These are phyloP conservation scores for Meteorus colon DNA, from an alignment of 2,888 invertebrate genomes.

Conservation along the genomic window DNA sequence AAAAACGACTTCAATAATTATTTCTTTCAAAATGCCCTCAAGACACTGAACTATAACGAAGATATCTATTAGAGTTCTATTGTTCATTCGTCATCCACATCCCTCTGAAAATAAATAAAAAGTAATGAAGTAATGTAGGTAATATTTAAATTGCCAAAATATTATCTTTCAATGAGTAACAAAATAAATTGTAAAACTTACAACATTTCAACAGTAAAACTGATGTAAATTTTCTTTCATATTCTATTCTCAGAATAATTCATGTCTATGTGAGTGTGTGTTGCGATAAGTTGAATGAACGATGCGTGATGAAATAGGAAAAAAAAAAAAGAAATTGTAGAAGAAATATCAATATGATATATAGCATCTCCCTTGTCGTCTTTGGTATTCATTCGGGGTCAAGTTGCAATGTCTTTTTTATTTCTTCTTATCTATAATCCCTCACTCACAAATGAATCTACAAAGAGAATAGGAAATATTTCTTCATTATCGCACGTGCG, in stretches of 20 bases:
- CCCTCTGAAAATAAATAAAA: neutral
- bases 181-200: too few species aligned
- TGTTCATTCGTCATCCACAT: neutral
- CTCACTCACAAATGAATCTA: neutral
- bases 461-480: neutral
- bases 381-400: constrained; percentile 10
- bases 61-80: too few species aligned
- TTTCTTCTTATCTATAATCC: constrained; percentile 6
- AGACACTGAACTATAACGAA: too few species aligned
- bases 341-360: constrained; percentile 7
- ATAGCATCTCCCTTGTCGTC: neutral
- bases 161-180: too few species aligned
- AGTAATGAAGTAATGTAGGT: neutral
- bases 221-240: constrained; percentile 1
- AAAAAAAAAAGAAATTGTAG: constrained; percentile 9
- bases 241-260: neutral
- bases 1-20: too few species aligned
- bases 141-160: too few species aligned
- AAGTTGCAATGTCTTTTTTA: constrained; percentile 6
- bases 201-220: neutral
- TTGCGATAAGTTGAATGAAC: constrained; percentile 22
- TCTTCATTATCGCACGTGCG: neutral
- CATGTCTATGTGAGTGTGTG: neutral
- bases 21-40: too few species aligned
- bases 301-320: neutral